Base-by-base conservation (phyloP, 2,113 vertebrate species). In the Smithornis capensis region DNA sequence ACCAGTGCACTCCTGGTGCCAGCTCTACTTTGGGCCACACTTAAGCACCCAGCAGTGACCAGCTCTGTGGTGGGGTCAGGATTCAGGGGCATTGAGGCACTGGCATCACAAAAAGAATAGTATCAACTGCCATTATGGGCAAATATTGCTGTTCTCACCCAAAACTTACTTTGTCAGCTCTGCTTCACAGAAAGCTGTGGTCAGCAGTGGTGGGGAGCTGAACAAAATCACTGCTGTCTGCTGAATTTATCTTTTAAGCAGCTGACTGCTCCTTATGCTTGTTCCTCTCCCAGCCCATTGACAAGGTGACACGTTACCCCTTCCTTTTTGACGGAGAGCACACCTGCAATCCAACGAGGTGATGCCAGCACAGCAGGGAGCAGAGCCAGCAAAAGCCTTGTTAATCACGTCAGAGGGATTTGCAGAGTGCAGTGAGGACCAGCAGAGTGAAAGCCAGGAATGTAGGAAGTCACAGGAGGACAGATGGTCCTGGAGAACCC, bases 361-460 rank as follows among this genome's bases (percentile, higher is more conserved):
- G 27, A 10, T 52, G 70, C 33, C 49, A 40, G 74, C 37, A 45
- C 4, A 13, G 33, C 42, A 38, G 74, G 42, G 33, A 90, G 56
- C 78, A 93, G 75, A 79, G 55, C 45, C 10, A 57, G 38, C 18
- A 63, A 33, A 28, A 88, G 8, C 19, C 44, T 56, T 59, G 49
- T 14, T 17, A n/a, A 27, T 22, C 0, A 0, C 5, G 23, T 7
- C 47, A 49, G n/a, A 25, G 45, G 19, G 21, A 15, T 29, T 37
- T 70, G 52, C 60, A 79, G 40, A 52, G 59, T 0, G 0, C 35
- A 42, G 63, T 0, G 5, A 56, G 37, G 37, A 42, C 2, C 1
- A 3, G 14, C 19, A 22, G 3, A 28, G 22, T 0, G 2, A 59
- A 10, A 64, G 16, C 9, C 2, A 7, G 49, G 18, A 13, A 14